These are phyloP conservation scores for Apodemia duryi DNA, from an alignment of 2,888 invertebrate genomes.

Conservation along the genomic window DNA sequence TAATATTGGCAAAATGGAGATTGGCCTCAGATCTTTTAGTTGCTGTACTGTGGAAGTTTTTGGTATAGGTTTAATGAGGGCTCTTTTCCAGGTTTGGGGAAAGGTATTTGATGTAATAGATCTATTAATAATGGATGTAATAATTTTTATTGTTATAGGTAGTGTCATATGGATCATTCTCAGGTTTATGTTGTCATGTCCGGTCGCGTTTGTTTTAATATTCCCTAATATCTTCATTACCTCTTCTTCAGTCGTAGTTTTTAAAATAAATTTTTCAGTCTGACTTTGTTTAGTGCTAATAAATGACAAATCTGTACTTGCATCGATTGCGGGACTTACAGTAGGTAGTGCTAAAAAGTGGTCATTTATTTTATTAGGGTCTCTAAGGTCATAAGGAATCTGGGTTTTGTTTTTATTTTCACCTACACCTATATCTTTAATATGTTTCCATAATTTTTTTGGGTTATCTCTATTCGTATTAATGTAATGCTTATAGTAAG, in stretches of 20 bases:
- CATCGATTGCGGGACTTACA: background rate
- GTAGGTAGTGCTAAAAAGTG: slow-evolving; percentile 21
- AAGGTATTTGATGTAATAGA: slow-evolving; percentile 25
- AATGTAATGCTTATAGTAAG: background rate
- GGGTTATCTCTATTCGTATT: slow-evolving; percentile 8
- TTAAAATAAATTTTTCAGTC: background rate
- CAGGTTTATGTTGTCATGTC: slow-evolving; percentile 24
- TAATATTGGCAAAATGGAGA: background rate
- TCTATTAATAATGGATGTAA: slow-evolving; percentile 26
- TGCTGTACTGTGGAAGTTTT: slow-evolving; percentile 29
- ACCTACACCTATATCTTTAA: too few relatives aligned
- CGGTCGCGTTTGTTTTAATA: slow-evolving; percentile 24
- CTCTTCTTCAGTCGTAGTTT: slow-evolving; percentile 15
- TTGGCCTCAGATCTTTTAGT: slow-evolving; percentile 33
- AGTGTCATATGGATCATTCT: slow-evolving; percentile 28
- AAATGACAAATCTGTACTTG: background rate
- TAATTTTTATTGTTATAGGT: slow-evolving; percentile 21
- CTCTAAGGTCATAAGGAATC: too few relatives aligned
- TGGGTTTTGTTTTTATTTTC: too few relatives aligned
- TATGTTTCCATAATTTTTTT: slow-evolving; percentile 11
- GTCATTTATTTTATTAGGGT: slow-evolving; percentile 25
- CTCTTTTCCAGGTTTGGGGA: slow-evolving; percentile 34
- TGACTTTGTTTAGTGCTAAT: background rate
- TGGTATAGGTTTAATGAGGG: slow-evolving; percentile 32
- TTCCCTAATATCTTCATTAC: slow-evolving; percentile 21